phyloP scores from a whole-genome alignment of 2,113 vertebrate species.

The Progne subis region DNA sequence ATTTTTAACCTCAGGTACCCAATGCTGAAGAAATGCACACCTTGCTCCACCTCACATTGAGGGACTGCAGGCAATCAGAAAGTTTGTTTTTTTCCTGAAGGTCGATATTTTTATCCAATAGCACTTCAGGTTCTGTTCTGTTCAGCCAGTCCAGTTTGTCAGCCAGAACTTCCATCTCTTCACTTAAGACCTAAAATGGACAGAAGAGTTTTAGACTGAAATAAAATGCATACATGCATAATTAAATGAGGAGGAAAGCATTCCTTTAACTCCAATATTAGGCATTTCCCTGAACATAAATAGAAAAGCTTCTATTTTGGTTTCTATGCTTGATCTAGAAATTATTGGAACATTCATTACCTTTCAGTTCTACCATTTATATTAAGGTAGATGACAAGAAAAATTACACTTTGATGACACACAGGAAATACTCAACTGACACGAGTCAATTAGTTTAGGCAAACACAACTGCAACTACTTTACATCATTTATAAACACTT shows the following conservation, averaged over 20 bases:
- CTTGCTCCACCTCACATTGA: conserved; percentile 89
- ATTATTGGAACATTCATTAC: neutral
- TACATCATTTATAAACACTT: neutral
- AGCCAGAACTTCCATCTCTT: conserved; percentile 83
- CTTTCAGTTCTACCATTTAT: neutral
- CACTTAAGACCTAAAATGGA: conserved; percentile 76
- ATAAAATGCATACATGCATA: neutral
- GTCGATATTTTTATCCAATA: conserved; percentile 79
- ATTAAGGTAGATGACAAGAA: neutral
- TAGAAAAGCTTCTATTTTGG: neutral
- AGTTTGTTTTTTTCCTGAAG: conserved; percentile 82
- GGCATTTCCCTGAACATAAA: neutral
- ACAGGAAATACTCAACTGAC: neutral
- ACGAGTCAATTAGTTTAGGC: neutral
- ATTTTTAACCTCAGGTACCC: neutral
- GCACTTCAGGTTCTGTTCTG: conserved; percentile 81
- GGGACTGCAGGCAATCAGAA: conserved; percentile 76
- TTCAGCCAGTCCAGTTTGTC: conserved; percentile 89
- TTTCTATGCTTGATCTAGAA: neutral
- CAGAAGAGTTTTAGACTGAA: neutral
- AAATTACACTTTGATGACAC: neutral
- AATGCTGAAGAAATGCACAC: conserved; percentile 55
- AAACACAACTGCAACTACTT: neutral
- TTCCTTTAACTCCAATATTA: neutral
- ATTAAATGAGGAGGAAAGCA: neutral